Conservation (phyloP, 2,797 vertebrate species). For the Cottoperca gobio region DNA sequence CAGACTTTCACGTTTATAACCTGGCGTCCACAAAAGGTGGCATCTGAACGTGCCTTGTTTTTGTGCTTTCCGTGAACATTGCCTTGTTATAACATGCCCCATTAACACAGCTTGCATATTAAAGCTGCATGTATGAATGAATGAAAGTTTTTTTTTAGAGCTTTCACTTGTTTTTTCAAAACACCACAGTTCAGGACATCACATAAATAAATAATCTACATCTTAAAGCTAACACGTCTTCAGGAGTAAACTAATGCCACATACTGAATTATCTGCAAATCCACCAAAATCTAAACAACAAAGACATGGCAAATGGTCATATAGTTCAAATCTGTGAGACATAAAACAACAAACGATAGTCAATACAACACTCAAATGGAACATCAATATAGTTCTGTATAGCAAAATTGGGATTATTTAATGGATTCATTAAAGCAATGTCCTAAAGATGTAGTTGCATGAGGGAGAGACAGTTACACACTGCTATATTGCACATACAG, state of each 20-base stretch:
- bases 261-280: background rate
- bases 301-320: background rate
- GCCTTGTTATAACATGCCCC: too few relatives aligned
- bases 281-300: background rate
- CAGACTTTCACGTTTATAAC: too few relatives aligned
- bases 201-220: background rate
- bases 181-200: background rate
- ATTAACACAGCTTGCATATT: background rate
- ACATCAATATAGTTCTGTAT: background rate
- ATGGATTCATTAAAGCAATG: background rate
- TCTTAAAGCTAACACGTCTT: background rate
- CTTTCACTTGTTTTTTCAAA: background rate
- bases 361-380: background rate
- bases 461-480: background rate
- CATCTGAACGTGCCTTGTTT: background rate
- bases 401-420: background rate
- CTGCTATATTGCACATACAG: slow-evolving; percentile 8
- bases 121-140: background rate
- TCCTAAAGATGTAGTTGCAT: background rate
- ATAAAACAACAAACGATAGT: background rate
- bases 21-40: background rate
- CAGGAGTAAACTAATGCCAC: background rate
- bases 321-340: background rate
- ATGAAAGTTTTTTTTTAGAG: background rate
- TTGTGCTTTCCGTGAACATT: too few relatives aligned